phyloP scores from a whole-genome alignment of 2,113 vertebrate species.

The Motacilla tschutschensis region DNA sequence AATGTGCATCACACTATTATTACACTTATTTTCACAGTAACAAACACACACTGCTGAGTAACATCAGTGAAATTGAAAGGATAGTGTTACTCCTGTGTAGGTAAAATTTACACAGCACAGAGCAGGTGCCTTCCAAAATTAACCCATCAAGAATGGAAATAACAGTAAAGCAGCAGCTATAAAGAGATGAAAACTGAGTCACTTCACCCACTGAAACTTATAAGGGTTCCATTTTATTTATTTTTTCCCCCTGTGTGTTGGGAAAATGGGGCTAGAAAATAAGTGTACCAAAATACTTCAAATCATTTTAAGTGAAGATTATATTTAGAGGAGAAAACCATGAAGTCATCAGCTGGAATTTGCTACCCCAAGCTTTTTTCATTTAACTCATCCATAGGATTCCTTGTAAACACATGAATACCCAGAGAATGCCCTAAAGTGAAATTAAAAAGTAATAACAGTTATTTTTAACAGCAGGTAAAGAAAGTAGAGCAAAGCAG shows the following conservation, averaged over 20 bases:
- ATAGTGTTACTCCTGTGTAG: not conserved
- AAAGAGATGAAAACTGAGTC: not conserved
- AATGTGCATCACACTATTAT: not conserved
- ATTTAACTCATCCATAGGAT: not conserved
- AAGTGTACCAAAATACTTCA: not conserved
- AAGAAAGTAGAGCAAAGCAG: constrained; percentile 1
- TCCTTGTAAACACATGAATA: constrained; percentile 9
- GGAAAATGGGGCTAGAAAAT: not conserved
- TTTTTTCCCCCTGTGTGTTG: not conserved
- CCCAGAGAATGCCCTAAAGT: constrained; percentile 11
- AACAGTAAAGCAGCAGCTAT: not conserved
- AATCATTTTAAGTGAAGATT: not conserved
- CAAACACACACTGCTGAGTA: not conserved
- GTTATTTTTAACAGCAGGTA: constrained; percentile 20
- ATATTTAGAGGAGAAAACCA: not conserved
- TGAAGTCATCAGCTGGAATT: not conserved
- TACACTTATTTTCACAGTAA: not conserved
- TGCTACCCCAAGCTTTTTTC: not conserved
- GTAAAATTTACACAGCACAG: not conserved
- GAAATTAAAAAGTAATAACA: constrained; percentile 50
- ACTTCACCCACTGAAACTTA: not conserved
- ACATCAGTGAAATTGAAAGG: not conserved
- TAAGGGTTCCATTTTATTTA: not conserved
- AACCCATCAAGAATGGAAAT: not conserved
- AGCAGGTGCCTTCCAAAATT: not conserved